These are phyloP conservation scores for Mycetomoellerius zeteki DNA, from an alignment of 1,140 invertebrate genomes.

Conservation along the genomic window DNA sequence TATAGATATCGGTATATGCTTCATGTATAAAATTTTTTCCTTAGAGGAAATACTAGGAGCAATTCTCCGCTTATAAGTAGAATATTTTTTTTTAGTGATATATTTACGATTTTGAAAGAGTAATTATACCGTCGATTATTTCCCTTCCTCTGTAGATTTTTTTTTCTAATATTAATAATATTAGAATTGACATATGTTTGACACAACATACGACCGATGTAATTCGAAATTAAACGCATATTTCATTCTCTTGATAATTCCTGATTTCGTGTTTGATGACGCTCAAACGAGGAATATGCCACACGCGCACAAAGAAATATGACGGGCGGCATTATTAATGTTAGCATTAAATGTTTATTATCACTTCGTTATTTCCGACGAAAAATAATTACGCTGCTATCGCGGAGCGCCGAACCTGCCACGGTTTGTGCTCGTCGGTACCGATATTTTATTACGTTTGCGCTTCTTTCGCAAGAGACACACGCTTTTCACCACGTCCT, in stretches of 20 bases:
- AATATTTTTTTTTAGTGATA: too few species aligned
- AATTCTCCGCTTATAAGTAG: too few species aligned
- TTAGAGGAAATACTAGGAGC: too few species aligned
- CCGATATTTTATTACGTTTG: slow-evolving; percentile 44
- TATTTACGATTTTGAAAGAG: background rate
- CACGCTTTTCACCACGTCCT: slow-evolving; percentile 18
- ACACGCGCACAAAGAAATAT: slow-evolving; percentile 53
- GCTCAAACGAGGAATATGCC: slow-evolving; percentile 32
- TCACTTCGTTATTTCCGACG: slow-evolving; percentile 60
- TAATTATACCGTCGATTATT: background rate
- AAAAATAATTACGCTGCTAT: slow-evolving; percentile 52
- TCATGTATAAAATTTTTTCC: too few species aligned
- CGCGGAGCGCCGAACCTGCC: background rate
- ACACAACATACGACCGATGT: slow-evolving; percentile 8
- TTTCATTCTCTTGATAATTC: slow-evolving; percentile 47
- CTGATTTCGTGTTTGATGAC: slow-evolving; percentile 49
- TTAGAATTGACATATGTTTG: background rate
- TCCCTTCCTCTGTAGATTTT: background rate
- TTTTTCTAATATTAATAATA: slow-evolving; percentile 37
- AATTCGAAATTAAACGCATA: slow-evolving; percentile 59
- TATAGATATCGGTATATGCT: too few species aligned
- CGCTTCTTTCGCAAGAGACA: slow-evolving; percentile 47
- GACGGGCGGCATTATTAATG: slow-evolving; percentile 45
- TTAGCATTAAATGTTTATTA: slow-evolving; percentile 64
- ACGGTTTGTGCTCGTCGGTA: slow-evolving; percentile 28